Evolutionary conservation across 2,888 invertebrate species (phyloP), one percentile per base, ranked within the genome.

Genomic region (Dicyrtoma fusca): DNA sequence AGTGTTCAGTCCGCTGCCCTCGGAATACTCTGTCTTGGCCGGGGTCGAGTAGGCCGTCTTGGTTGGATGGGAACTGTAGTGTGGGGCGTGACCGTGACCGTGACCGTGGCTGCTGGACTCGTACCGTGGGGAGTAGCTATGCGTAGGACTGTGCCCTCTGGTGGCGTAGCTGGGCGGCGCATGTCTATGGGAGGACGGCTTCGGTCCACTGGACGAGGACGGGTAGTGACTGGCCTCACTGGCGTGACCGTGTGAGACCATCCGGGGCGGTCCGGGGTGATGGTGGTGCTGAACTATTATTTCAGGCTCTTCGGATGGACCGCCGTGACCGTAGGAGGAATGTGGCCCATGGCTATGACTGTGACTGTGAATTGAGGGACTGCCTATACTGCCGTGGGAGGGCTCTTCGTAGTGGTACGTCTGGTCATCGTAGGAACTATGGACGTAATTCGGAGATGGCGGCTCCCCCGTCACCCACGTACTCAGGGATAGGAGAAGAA

Each of bases 341-440:
- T n/a, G 13, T 23, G 23, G 23, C 4, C 26, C 49, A 65, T 53
- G 51, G 5, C 53, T 26, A 8, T 45, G 45, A 63, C 47, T 11
- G 45, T 63, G 63, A 25, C 47, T 4, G 3, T 34, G 26, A 23
- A n/a, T n/a, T n/a, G n/a, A n/a, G n/a, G n/a, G n/a, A n/a, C n/a
- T n/a, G n/a, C n/a, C n/a, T n/a, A n/a, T n/a, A n/a, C n/a, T n/a
- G 19, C 63, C 45, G 13, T 44, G 44, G 1, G 65, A 34, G 19
- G 65, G 23, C 23, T 55, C 55, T 21, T 61, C 61, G 2, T 34
- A 17, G 19, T 65, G 65, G 26, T 51, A 49, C 14, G 51, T 21
- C 14, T 65, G 65, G 23, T 65, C 65, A 53, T 65, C 65, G 51
- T 65, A 65, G 3, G 19, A 21, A 42, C 65, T 65, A 21, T 65